phyloP scores from a whole-genome alignment of 2,888 invertebrate species.

The Agrotis clavis region DNA sequence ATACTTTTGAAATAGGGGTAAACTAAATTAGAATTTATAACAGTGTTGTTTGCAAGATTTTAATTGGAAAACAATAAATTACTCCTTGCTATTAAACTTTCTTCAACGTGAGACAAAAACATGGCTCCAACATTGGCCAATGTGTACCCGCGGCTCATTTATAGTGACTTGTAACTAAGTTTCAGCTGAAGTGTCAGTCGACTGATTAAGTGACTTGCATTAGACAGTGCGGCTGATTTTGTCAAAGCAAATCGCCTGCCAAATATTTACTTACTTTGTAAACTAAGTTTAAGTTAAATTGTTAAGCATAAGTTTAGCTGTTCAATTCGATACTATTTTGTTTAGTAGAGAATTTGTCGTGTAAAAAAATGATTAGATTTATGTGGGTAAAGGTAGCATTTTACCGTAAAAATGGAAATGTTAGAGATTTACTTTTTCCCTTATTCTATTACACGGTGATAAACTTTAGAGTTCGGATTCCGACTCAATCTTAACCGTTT shows the following conservation, averaged over 20 bases:
- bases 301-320: conserved; percentile 2
- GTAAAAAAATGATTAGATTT: conserved; percentile 9
- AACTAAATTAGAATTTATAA: neutral
- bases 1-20: neutral
- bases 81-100: neutral
- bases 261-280: conserved; percentile 62
- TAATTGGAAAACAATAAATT: neutral
- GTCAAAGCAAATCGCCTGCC: conserved; percentile 65
- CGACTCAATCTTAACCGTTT: conserved; percentile 43
- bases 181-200: conserved; percentile 56
- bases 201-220: conserved; percentile 75
- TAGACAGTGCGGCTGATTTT: conserved; percentile 65
- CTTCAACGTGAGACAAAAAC: conserved; percentile 7
- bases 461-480: conserved; percentile 33
- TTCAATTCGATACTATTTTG: neutral
- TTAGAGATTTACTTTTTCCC: neutral
- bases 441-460: conserved; percentile 33
- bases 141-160: conserved; percentile 21
- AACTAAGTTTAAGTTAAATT: conserved; percentile 37
- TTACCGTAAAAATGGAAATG: neutral
- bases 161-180: conserved; percentile 66
- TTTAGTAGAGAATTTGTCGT: neutral
- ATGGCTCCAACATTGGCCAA: conserved; percentile 31
- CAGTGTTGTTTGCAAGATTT: too few species aligned
- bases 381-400: neutral